These are phyloP conservation scores for Seira ritae DNA, from an alignment of 2,888 invertebrate species.

Conservation along the genomic window DNA sequence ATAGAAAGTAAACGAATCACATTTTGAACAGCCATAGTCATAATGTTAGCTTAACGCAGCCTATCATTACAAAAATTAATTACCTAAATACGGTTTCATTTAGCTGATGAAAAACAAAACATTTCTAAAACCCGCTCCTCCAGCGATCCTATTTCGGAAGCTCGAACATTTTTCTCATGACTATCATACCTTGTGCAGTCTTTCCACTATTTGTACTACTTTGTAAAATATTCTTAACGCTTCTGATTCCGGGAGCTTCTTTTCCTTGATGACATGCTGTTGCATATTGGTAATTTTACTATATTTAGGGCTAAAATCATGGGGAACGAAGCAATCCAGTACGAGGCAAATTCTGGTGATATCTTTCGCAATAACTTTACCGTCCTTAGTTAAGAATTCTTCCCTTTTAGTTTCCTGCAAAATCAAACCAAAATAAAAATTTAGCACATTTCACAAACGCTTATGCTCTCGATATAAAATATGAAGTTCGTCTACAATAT, in stretches of 20 bases:
- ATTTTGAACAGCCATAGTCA: no score
- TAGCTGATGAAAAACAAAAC: conserved; percentile 77
- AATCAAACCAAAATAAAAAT: conserved; percentile 14
- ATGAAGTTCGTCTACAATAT: no score
- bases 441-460: not conserved
- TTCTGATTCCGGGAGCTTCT: conserved; percentile 84
- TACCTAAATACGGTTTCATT: conserved; percentile 85
- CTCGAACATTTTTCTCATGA: no score
- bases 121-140: conserved; percentile 5
- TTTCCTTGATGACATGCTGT: conserved; percentile 86
- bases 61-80: conserved; percentile 6
- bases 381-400: conserved; percentile 78
- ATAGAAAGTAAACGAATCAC: no score
- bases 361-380: conserved; percentile 79
- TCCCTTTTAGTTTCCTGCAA: conserved; percentile 83
- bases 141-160: not conserved
- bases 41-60: no score
- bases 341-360: conserved; percentile 82
- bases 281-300: conserved; percentile 83
- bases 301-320: conserved; percentile 80
- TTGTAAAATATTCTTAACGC: conserved; percentile 85
- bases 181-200: conserved; percentile 82
- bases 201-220: conserved; percentile 84
- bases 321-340: conserved; percentile 84
- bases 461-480: not conserved